Base-by-base conservation (phyloP, 35 echinoderm and acorn worm genomes). In the Ophioderma brevispina region DNA sequence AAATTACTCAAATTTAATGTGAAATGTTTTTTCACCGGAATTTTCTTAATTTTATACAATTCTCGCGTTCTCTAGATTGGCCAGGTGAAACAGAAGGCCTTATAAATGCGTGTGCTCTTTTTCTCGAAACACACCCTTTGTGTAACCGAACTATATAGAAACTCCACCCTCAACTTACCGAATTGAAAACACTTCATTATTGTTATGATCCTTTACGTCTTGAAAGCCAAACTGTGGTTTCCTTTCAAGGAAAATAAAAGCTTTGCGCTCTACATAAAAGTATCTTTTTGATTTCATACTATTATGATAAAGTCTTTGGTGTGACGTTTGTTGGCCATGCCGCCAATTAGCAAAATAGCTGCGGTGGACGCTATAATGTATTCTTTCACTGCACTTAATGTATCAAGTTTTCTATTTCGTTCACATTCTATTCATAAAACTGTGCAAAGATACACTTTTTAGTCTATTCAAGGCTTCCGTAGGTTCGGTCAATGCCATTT, bases 81-180 rank as follows among this genome's bases (percentile, higher is more conserved):
- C 5, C 59, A 70, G 59, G 59, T 70, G 59, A 70, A 70, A 3
- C n/a, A 25, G n/a, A 3, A 18, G 59, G 10, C n/a, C 59, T 70
- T 70, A 70, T 25, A 70, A 70, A 70, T 30, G 28, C 15, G 59
- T 25, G 59, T 25, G 5, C 28, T 2, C 17, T 25, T 18, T 70
- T 70, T 13, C 23, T 15, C 59, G n/a, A 46, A 70, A 18, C 28
- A 25, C 15, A 70, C 59, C 5, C 59, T 70, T 70, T 70, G 59
- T 70, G 59, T 70, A 70, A 70, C 59, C 59, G 59, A 70, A 70
- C 59, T 70, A 70, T 70, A 70, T 70, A 70, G n/a, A 70, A 70
- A 25, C 5, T 70, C 17, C 28, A 18, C 59, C 28, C 3, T 13
- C 5, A 70, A 2, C n/a, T 70, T 13, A 70, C 59, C 59, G 59